A percentile compares a stretch with the other conserved stretches of the same genome.
Evolutionary conservation across 1,140 invertebrate species (phyloP).

Genomic region (Propsilocerus akamusi): DNA sequence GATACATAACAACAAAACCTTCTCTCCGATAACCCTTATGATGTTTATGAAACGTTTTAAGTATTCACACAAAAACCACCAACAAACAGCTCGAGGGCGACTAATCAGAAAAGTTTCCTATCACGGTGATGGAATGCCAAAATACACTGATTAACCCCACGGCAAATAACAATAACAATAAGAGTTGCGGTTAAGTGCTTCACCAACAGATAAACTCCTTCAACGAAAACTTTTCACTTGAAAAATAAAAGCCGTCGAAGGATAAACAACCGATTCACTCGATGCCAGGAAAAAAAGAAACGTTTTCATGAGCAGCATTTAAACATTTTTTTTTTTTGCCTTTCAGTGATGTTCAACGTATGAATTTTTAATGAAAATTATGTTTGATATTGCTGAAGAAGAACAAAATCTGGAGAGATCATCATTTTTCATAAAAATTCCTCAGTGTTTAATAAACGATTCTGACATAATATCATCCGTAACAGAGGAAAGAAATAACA

Average conservation of each 20-base stretch:
- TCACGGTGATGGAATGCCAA: no score
- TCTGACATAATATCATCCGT: neutral
- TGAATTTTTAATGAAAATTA: neutral
- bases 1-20: no score
- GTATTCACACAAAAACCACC: no score
- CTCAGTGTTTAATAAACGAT: neutral
- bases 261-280: neutral
- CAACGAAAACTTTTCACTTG: neutral
- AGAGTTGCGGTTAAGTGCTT: no score
- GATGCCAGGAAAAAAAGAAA: neutral
- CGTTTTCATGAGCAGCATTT: neutral
- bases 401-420: neutral
- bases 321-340: neutral
- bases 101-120: no score
- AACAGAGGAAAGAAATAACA: neutral
- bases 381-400: neutral
- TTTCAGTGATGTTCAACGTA: neutral
- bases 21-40: no score
- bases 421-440: neutral
- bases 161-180: no score
- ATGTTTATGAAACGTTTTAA: no score
- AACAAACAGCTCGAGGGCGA: no score
- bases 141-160: no score
- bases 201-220: no score
- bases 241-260: neutral